A percentile compares a stretch with the other conserved stretches of the same genome.
phyloP scores from a whole-genome alignment of 2,113 vertebrate genomes.

The Embiotoca jacksoni region DNA sequence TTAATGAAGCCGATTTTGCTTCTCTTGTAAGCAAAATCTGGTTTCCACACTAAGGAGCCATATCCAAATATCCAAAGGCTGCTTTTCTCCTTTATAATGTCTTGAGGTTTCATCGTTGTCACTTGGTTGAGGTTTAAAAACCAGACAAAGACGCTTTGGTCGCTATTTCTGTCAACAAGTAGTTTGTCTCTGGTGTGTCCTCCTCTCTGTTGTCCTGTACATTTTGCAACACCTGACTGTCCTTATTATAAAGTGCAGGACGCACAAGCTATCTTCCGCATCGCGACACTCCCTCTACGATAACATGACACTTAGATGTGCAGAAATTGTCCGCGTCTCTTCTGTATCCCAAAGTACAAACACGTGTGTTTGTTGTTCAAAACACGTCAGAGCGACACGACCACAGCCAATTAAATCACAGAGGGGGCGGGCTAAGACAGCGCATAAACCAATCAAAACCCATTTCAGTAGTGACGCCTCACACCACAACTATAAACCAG shows the following conservation, averaged over 20 bases:
- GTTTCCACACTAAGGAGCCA: conserved; percentile 95
- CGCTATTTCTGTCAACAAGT: conserved; percentile 19
- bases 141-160: not conserved
- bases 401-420: conserved; percentile 61
- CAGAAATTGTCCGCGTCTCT: not conserved
- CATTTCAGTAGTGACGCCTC: rapidly evolving
- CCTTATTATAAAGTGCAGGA: not conserved
- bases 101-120: conserved; percentile 73
- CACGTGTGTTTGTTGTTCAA: conserved; percentile 77
- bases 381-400: not conserved
- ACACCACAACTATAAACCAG: no score
- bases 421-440: conserved; percentile 29
- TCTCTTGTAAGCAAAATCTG: conserved; percentile 89
- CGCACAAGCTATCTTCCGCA: not conserved
- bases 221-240: not conserved
- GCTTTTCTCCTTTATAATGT: conserved; percentile 62
- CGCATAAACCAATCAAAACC: conserved; percentile 59
- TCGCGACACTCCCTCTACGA: not conserved
- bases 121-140: not conserved
- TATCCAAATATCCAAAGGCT: conserved; percentile 95
- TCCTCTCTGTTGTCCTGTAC: not conserved
- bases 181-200: not conserved
- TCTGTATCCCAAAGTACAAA: not conserved
- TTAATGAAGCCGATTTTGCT: conserved; percentile 90
- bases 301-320: no score